Conservation (phyloP, 2,797 vertebrate species). For the Todus mexicanus region DNA sequence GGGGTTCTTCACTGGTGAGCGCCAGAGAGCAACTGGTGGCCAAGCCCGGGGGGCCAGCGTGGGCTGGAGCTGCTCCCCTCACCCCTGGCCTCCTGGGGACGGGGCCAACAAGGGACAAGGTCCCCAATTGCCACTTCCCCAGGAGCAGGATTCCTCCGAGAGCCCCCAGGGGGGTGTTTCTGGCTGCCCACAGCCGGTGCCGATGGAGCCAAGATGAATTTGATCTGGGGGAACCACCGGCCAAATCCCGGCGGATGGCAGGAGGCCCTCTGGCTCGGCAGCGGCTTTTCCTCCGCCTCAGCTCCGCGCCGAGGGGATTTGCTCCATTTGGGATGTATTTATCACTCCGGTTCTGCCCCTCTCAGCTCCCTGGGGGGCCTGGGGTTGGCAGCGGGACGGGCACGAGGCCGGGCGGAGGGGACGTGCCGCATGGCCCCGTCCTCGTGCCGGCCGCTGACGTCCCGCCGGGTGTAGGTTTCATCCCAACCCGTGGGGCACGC, state of each 20-base stretch:
- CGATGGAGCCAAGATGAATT: not conserved
- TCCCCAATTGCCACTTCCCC: rapidly evolving
- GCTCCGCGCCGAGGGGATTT: rapidly evolving
- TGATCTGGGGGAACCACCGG: not conserved
- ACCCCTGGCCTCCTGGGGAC: not conserved
- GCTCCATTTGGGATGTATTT: not conserved
- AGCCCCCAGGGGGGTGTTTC: not conserved
- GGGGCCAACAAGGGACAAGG: too few species aligned
- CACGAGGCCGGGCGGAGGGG: not conserved
- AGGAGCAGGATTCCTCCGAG: rapidly evolving
- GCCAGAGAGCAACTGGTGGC: rapidly evolving
- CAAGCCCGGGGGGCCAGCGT: rapidly evolving
- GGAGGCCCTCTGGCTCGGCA: not conserved
- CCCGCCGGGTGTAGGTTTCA: not conserved
- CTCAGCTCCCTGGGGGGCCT: not conserved
- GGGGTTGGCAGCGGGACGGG: not conserved
- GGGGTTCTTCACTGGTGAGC: rapidly evolving
- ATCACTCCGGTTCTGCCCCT: rapidly evolving
- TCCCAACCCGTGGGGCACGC: not conserved
- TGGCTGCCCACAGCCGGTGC: rapidly evolving
- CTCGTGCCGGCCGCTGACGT: not conserved
- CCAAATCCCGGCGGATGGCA: not conserved
- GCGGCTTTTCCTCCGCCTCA: rapidly evolving
- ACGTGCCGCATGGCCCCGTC: not conserved
- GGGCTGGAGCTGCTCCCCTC: not conserved